Conservation (phyloP, 2,113 vertebrate genomes). For the Pachyramphus minor region DNA sequence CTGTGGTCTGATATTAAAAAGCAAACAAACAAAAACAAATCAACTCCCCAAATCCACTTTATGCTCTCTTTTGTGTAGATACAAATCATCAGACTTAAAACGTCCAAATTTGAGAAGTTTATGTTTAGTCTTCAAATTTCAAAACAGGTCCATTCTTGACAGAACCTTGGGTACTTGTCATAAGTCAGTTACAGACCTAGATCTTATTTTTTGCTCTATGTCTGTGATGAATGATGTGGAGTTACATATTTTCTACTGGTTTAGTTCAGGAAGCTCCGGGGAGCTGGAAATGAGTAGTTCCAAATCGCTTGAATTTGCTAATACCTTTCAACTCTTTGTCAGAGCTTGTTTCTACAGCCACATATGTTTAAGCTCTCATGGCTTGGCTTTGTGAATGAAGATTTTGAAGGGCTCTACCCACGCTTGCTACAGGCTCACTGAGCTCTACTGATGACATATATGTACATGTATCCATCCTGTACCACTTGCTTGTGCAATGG, state of each 20-base stretch:
- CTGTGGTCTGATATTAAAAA: neutral
- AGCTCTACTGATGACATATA: neutral
- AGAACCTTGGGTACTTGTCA: neutral
- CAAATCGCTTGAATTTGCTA: neutral
- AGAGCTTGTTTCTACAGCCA: neutral
- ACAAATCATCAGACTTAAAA: neutral
- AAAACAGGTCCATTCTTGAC: neutral
- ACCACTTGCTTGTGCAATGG: neutral
- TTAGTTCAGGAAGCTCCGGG: neutral
- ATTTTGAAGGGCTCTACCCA: no score
- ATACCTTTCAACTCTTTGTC: neutral
- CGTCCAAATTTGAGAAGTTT: neutral
- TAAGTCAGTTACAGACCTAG: neutral
- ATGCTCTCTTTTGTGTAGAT: neutral
- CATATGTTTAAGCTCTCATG: neutral
- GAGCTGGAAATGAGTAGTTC: neutral
- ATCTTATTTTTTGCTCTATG: neutral
- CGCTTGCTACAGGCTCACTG: no score
- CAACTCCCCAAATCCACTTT: accelerated
- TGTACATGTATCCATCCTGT: neutral
- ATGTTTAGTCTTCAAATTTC: neutral
- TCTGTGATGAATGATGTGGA: neutral
- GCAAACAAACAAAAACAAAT: accelerated
- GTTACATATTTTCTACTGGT: neutral
- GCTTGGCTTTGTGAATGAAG: no score